Conservation (phyloP, 2,113 vertebrate species). For the Saguinus imperator region DNA sequence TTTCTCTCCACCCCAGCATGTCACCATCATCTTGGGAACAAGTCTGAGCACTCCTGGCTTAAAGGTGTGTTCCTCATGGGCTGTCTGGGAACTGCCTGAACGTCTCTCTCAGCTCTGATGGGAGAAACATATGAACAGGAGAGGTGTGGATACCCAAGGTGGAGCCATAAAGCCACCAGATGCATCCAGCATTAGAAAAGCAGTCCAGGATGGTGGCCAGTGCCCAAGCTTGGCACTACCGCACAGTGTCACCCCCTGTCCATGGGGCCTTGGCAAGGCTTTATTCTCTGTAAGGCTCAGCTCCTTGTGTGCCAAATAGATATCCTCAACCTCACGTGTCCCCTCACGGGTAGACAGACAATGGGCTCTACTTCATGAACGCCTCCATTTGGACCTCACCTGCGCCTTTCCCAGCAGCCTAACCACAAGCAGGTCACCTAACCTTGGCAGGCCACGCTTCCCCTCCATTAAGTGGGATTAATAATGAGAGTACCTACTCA, state of each 20-base stretch:
- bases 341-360: accelerated
- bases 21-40: background rate
- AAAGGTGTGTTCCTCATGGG: accelerated
- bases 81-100: background rate
- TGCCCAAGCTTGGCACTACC: accelerated
- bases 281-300: background rate
- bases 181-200: background rate
- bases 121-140: too few relatives aligned
- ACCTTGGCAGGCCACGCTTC: accelerated
- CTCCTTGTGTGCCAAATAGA: background rate
- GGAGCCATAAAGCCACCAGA: background rate
- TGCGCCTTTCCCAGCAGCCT: background rate
- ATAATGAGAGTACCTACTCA: accelerated
- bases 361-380: background rate
- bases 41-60: background rate
- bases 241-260: too few relatives aligned
- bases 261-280: background rate
- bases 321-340: background rate
- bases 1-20: background rate
- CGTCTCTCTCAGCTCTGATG: background rate
- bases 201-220: too few relatives aligned
- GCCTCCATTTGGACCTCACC: background rate
- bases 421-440: background rate
- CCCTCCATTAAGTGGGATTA: background rate
- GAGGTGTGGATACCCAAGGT: accelerated